These are phyloP conservation scores for Emys orbicularis DNA, from an alignment of 2,797 vertebrate genomes.

Conservation along the genomic window DNA sequence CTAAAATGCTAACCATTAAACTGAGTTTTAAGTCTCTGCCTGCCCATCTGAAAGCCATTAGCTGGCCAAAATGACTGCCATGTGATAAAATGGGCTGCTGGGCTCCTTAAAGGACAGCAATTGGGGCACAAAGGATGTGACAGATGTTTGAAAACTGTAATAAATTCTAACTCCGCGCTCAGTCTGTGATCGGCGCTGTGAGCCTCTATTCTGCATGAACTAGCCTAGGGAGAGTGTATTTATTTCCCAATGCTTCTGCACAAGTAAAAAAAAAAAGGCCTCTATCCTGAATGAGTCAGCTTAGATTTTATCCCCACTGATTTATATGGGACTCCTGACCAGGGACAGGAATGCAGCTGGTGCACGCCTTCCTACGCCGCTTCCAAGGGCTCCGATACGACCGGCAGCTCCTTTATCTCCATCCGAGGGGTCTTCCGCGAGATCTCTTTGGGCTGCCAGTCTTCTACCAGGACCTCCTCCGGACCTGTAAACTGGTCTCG, in stretches of 20 bases:
- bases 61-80: slow-evolving; percentile 88
- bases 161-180: not conserved
- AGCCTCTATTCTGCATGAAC: not conserved
- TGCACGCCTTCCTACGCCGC: no score
- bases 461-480: no score
- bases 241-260: not conserved
- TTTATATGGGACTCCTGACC: not conserved
- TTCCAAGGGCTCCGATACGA: no score
- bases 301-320: not conserved
- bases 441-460: no score
- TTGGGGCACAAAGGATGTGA: slow-evolving; percentile 88
- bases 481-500: no score
- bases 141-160: slow-evolving; percentile 87
- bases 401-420: no score
- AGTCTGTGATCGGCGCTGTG: not conserved
- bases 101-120: slow-evolving; percentile 92
- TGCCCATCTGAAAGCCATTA: slow-evolving; percentile 93
- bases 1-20: not conserved
- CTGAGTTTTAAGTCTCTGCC: slow-evolving; percentile 39
- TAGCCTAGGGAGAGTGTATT: not conserved
- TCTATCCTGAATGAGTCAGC: not conserved
- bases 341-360: not conserved
- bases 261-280: not conserved
- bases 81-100: slow-evolving; percentile 89
- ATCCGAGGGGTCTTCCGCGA: no score